phyloP scores from a whole-genome alignment of 2,888 invertebrate species.

The Andricus quercusramuli region DNA sequence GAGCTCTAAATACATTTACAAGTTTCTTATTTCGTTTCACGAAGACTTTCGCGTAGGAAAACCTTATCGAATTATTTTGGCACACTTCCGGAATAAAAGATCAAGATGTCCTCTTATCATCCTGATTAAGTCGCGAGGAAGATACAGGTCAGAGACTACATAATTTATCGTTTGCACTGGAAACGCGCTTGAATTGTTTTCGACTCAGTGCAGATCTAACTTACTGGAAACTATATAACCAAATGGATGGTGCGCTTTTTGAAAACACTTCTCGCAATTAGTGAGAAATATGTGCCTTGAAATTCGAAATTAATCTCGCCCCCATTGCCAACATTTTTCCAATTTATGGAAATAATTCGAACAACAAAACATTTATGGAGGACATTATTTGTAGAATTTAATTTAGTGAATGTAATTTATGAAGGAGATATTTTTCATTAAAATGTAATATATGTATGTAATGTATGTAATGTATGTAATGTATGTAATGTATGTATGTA shows the following conservation, averaged over 20 bases:
- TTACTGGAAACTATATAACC: conserved; percentile 6
- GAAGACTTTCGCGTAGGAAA: neutral
- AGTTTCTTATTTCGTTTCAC: neutral
- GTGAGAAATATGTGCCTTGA: neutral
- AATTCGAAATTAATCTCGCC: neutral
- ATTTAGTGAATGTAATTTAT: too few relatives aligned
- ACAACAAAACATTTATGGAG: too few relatives aligned
- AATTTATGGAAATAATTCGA: too few relatives aligned
- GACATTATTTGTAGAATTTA: too few relatives aligned
- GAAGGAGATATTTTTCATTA: too few relatives aligned
- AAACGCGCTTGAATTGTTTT: conserved; percentile 7
- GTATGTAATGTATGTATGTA: too few relatives aligned
- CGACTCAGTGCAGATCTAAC: conserved; percentile 3
- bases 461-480: too few relatives aligned
- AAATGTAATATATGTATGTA: too few relatives aligned
- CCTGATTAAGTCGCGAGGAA: conserved; percentile 12
- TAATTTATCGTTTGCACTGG: conserved; percentile 1
- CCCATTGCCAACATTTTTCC: neutral
- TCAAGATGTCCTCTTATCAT: conserved; percentile 15
- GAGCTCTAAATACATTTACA: neutral
- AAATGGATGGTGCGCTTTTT: neutral
- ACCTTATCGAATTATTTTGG: conserved; percentile 17
- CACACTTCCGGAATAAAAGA: conserved; percentile 10
- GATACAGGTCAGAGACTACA: conserved; percentile 2
- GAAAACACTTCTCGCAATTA: conserved; percentile 15